phyloP scores from a whole-genome alignment of 2,113 vertebrate genomes.

The Chiloscyllium plagiosum region DNA sequence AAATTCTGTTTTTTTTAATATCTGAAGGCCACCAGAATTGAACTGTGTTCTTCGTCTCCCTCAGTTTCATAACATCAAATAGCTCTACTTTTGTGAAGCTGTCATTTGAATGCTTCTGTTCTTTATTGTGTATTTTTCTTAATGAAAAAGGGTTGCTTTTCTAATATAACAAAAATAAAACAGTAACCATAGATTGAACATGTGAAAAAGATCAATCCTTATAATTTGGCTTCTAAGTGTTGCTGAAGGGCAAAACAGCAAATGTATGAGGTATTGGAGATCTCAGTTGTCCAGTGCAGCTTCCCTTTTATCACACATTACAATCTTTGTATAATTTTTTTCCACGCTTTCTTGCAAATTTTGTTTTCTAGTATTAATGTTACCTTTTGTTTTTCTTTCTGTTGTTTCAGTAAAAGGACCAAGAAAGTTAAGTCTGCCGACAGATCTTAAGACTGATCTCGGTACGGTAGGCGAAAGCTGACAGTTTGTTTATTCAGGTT shows the following conservation, averaged over 20 bases:
- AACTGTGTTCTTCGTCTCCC: background rate
- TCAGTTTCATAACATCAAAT: background rate
- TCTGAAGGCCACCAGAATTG: background rate
- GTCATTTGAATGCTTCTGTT: background rate
- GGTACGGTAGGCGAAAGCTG: constrained; percentile 96
- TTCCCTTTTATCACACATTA: constrained; percentile 42
- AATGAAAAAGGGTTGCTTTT: background rate
- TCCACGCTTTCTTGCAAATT: constrained; percentile 49
- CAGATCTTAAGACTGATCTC: constrained; percentile 99
- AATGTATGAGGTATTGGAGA: background rate
- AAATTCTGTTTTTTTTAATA: background rate
- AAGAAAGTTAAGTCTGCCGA: constrained; percentile 99
- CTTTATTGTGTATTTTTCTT: background rate
- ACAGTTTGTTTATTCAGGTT: constrained; percentile 65
- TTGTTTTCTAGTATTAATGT: constrained; percentile 65
- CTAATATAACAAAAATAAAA: background rate
- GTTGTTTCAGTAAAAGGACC: constrained; percentile 98
- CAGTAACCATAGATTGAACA: background rate
- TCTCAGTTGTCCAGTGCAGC: constrained; percentile 38
- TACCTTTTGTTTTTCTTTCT: constrained; percentile 86
- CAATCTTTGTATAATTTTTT: constrained; percentile 41
- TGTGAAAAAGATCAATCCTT: background rate
- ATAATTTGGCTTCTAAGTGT: background rate
- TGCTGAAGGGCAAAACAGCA: background rate
- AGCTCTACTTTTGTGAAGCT: background rate